phyloP scores from a whole-genome alignment of 1,140 invertebrate genomes.

The Drosophila nikananu region DNA sequence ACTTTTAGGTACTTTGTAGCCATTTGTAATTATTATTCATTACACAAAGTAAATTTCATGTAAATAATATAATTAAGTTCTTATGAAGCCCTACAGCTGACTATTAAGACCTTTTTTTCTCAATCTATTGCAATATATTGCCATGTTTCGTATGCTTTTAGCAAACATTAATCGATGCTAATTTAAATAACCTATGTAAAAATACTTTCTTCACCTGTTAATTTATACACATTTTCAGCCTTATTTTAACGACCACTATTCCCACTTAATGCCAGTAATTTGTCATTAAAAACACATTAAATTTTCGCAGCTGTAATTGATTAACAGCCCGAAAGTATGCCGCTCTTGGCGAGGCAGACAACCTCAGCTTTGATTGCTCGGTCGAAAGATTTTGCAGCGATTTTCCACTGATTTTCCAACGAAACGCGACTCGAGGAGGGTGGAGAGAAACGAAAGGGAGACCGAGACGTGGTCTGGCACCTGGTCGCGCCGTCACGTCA shows the following conservation, averaged over 20 bases:
- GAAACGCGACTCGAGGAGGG: not conserved
- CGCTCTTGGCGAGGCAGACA: conserved; percentile 3
- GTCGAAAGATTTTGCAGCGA: conserved; percentile 8
- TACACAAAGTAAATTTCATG: not conserved
- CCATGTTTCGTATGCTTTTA: too few species aligned
- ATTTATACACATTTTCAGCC: not conserved
- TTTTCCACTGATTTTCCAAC: conserved; percentile 20
- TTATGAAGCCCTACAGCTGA: not conserved
- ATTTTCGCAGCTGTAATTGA: conserved; percentile 8
- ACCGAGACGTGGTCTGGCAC: conserved; percentile 36
- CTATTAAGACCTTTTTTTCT: not conserved
- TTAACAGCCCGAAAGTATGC: conserved; percentile 51
- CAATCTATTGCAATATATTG: too few species aligned
- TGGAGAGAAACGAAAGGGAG: not conserved
- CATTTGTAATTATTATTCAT: not conserved
- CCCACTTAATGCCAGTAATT: not conserved
- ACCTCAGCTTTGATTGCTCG: not conserved
- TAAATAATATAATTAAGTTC: not conserved
- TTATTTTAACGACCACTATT: not conserved
- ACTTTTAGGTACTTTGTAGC: too few species aligned
- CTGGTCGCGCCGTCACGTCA: conserved; percentile 26
- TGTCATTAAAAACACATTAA: conserved; percentile 13
- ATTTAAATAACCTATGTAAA: too few species aligned
- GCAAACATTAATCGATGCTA: too few species aligned
- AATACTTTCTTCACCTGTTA: not conserved